Evolutionary conservation across 2,888 invertebrate genomes (phyloP), one percentile per base, ranked within the genome.

Genomic region (Zygaena filipendulae): DNA sequence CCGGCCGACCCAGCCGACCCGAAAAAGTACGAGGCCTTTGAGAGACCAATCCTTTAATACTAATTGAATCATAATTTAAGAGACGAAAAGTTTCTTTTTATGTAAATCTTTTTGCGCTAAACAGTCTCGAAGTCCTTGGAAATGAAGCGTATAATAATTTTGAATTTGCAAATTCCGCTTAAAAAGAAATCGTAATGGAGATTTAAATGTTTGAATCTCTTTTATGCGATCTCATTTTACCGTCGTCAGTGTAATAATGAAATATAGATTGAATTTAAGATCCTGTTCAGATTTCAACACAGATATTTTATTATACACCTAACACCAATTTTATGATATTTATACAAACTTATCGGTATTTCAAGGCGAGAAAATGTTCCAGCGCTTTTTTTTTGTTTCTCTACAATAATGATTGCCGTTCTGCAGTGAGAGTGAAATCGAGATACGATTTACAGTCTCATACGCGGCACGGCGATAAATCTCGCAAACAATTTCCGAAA

Each of bases 1-100:
- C 49, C 51, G 46, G 39, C 43, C 47, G 47, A 52, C 47, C 59
- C 64, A 52, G 40, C 61, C 54, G 62, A 72, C 72, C 74, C 70
- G 62, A 74, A 75, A 77, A 74, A 71, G 54, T 68, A 61, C 62
- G 49, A 51, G 44, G 60, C 71, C 68, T 72, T 74, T 72, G 71
- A 68, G 61, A 52, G 52, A 51, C 62, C 74, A 72, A 74, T 72
- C 72, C 77, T 69, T 72, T 77, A 77, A 79, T 70, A 72, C 79
- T 79, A 77, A 79, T 79, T 77, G 77, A 77, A 79, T 77, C 72
- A 75, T 79, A 77, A 77, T 79, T 75, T 69, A 51, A 54, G 53
- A 64, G 62, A 61, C 63, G 66, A 57, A 63, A 72, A 74, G 63
- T 77, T 77, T 74, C 72, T 74, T 79, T 77, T 75, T 70, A 75